Base-by-base conservation (phyloP, 2,797 vertebrate species). In the Parotocinclus haroldoi region DNA sequence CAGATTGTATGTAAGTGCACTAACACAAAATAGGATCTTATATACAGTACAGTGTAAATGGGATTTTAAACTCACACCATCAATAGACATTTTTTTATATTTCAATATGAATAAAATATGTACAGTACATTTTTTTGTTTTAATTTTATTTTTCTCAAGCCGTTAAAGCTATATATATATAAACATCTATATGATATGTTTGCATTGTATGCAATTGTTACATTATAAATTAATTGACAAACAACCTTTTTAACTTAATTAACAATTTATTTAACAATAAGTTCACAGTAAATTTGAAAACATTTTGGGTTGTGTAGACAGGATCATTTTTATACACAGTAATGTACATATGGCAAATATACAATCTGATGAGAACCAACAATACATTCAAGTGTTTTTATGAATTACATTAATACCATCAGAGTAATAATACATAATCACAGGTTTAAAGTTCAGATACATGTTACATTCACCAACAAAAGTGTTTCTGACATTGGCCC, bases 391-490 rank as follows among this genome's bases (percentile, higher is more conserved):
- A 13, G 50, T 17, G 7, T 40, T 27, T 68, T n/a, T 59, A 59
- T 49, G 60, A 14, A 0, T 9, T 10, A 27, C 5, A 53, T 16
- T 40, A 55, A 42, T 62, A 14, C 37, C 62, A 66, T 59, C 54
- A 71, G 53, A 61, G 36, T 42, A n/a, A 63, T 69, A 58, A 75
- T 58, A 71, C 37, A 37, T 42, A 40, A 63, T 66, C 55, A 52
- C 46, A 51, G 13, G 14, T 49, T 69, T 17, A 52, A 46, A 10
- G n/a, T 51, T 58, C 58, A 62, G 58, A 50, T 27, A 48, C 6
- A 37, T 48, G 5, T 60, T 9, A 56, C 38, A n/a, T 40, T 56
- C 44, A 49, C 16, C 37, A 13, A n/a, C 60, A 44, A 54, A 13
- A 51, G 16, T 6, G 3, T 13, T 60, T 44, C 40, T 56, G 18